Conservation (phyloP, 2,113 vertebrate genomes). For the Anhinga rufa region DNA sequence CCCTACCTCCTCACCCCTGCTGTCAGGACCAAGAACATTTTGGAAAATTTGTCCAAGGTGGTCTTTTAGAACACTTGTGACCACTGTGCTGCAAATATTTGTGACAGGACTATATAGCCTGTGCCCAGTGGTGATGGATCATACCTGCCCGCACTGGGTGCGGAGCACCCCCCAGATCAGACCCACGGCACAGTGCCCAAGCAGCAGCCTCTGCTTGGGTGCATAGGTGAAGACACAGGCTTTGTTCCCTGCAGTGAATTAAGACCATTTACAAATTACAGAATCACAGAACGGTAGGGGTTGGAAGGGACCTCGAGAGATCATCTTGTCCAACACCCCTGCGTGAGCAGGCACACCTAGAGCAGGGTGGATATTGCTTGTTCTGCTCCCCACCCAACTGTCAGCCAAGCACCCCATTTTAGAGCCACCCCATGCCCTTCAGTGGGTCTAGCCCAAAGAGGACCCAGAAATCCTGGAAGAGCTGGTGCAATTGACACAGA, state of each 20-base stretch:
- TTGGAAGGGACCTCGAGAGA: too few species aligned
- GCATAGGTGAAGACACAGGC: not conserved
- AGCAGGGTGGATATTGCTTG: not conserved
- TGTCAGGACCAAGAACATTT: not conserved
- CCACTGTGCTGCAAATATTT: not conserved
- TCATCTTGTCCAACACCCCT: too few species aligned
- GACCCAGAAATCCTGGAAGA: not conserved
- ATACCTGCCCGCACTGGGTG: not conserved
- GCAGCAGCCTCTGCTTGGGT: not conserved
- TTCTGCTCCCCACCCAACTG: not conserved
- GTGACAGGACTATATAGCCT: not conserved
- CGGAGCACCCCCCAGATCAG: not conserved
- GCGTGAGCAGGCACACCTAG: too few species aligned
- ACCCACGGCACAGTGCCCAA: not conserved
- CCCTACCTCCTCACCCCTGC: too few species aligned
- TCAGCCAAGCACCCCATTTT: not conserved
- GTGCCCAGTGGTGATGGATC: not conserved
- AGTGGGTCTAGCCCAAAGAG: not conserved
- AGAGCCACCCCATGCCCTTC: not conserved
- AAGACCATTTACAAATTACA: not conserved
- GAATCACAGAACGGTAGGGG: too few species aligned
- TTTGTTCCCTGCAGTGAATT: not conserved
- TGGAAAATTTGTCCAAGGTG: not conserved
- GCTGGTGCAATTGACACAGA: too few species aligned
- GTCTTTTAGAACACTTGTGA: not conserved